Percentiles rank a stretch among this genome's conserved stretches.
phyloP scores from a whole-genome alignment of 2,888 invertebrate genomes.

The Rugalucina vietnamica region DNA sequence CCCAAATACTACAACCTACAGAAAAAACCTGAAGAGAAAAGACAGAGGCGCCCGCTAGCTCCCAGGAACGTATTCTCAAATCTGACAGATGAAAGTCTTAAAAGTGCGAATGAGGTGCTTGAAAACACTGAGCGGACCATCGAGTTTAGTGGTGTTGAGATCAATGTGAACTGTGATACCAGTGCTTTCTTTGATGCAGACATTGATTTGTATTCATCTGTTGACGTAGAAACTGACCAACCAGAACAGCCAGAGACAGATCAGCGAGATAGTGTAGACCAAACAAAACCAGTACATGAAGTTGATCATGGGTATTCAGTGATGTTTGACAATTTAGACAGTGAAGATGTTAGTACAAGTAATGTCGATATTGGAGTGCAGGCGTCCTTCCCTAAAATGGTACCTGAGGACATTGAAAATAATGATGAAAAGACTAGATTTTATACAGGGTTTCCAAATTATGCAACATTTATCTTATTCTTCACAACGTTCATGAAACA shows the following conservation, averaged over 20 bases:
- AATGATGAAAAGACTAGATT: constrained; percentile 33
- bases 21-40: background rate
- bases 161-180: background rate
- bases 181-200: background rate
- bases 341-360: background rate
- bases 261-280: background rate
- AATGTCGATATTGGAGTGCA: background rate
- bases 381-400: background rate
- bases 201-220: background rate
- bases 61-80: background rate
- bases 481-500: constrained; percentile 30
- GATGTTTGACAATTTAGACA: background rate
- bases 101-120: background rate
- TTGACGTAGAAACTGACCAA: background rate
- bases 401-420: constrained; percentile 33
- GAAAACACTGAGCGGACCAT: background rate
- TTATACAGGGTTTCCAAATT: constrained; percentile 45
- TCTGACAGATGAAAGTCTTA: background rate
- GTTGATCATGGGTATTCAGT: constrained; percentile 2
- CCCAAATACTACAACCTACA: constrained; percentile 12
- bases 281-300: background rate
- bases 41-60: background rate
- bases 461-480: constrained; percentile 31
- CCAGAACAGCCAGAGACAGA: background rate
- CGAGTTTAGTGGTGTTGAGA: background rate